phyloP scores from a whole-genome alignment of 1,140 invertebrate species.

The Drosophila saltans region DNA sequence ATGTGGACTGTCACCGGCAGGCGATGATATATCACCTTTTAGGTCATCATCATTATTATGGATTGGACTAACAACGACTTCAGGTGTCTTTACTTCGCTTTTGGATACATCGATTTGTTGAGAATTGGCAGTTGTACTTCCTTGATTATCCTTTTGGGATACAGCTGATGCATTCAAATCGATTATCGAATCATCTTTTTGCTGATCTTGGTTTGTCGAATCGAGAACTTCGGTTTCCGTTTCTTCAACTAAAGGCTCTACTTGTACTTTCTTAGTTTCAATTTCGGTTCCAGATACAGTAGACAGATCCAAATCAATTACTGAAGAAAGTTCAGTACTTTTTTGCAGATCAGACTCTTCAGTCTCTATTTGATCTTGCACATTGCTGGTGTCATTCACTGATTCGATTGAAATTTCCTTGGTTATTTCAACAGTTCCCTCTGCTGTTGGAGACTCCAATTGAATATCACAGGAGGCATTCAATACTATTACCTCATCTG shows the following conservation, averaged over 20 bases:
- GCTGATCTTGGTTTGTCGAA: neutral
- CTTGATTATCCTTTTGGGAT: neutral
- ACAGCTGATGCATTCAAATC: conserved; percentile 9
- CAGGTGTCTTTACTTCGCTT: neutral
- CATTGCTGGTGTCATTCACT: neutral
- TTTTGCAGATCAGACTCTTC: neutral
- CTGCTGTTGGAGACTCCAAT: neutral
- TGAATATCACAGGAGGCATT: neutral
- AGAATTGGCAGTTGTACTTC: neutral
- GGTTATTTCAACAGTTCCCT: neutral
- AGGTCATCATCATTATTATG: neutral
- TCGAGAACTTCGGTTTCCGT: neutral
- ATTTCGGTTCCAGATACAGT: neutral
- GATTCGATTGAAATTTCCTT: neutral
- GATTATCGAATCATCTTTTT: conserved; percentile 12
- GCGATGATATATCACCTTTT: neutral
- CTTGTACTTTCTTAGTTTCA: neutral
- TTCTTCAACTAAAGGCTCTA: neutral
- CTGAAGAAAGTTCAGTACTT: neutral
- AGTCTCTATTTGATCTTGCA: neutral
- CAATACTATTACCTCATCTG: conserved; percentile 1
- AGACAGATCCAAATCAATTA: conserved; percentile 17
- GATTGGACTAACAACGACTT: neutral
- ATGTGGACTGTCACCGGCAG: neutral
- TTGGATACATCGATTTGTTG: neutral